Base-by-base conservation (phyloP, 2,113 vertebrate genomes). In the Scomber japonicus region DNA sequence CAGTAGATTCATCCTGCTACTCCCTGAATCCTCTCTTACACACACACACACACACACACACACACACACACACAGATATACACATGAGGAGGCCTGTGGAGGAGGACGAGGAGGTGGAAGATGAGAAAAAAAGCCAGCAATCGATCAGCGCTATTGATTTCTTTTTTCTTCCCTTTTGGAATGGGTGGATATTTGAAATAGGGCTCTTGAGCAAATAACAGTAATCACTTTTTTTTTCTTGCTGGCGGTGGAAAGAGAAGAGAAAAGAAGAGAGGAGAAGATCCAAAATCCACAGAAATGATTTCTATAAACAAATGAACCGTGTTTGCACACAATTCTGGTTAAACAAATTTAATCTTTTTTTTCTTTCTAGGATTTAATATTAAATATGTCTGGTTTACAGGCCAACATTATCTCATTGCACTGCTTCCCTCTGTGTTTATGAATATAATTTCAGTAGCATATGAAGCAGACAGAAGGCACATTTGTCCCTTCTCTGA, bases 81-180 rank as follows among this genome's bases (percentile, higher is more conserved):
- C 80, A 81, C 70, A 83, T 16, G 40, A 83, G 59, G 71, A 82
- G 63, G 80, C 57, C 72, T 78, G 71, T 78, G 75, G 80, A 78
- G 84, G 75, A 72, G 72, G 59, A 59, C 55, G 71, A 66, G 60
- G 54, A 70, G 84, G 71, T 21, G 57, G 81, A 81, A 78, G 63
- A 84, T 64, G 78, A 92, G 89, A 88, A 92, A 94, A 27, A 93
- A 86, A 94, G 81, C 83, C 49, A 13, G 65, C 81, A 80, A 95
- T 94, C 85, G 92, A 94, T 95, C 87, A 87, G 70, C 9, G 44
- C 27, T 84, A 95, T 95, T 86, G 94, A 95, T 94, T 95, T 95
- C 88, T 89, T 78, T 85, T 75, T 12, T n/a, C 75, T 83, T 89
- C 73, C 69, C 76, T 73, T 92, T 94, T 80, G 79, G 80, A 92